Conservation (phyloP, 2,113 vertebrate species). For the Chamaetylas fuelleborni region DNA sequence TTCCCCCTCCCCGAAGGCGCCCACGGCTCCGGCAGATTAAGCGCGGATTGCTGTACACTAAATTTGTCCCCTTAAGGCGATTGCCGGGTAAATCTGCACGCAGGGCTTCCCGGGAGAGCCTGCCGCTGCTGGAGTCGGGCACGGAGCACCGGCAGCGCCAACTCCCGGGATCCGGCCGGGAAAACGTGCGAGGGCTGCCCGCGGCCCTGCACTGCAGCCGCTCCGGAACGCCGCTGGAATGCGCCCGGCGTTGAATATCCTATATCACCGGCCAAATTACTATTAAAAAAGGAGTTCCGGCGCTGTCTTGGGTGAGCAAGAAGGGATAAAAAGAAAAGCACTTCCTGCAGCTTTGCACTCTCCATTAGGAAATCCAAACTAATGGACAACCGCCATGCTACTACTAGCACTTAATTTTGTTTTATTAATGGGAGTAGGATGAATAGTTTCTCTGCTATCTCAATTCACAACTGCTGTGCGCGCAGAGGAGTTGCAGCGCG, state of each 20-base stretch:
- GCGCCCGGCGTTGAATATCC: accelerated
- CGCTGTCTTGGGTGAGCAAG: not conserved
- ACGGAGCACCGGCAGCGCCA: not conserved
- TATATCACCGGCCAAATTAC: accelerated
- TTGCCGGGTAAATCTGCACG: not conserved
- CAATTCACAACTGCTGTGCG: not conserved
- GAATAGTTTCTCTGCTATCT: not conserved
- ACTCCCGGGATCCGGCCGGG: not conserved
- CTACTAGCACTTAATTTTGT: not conserved
- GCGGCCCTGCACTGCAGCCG: not conserved
- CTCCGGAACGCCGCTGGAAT: not conserved
- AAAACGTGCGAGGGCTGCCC: not conserved
- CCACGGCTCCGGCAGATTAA: not conserved
- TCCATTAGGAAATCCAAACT: not conserved
- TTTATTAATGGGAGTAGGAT: not conserved
- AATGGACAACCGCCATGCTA: not conserved
- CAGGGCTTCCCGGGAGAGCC: not conserved
- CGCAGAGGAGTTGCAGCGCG: not conserved
- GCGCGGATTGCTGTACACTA: not conserved
- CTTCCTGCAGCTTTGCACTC: not conserved
- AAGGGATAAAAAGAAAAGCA: not conserved
- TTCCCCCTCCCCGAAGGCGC: not conserved
- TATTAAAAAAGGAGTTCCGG: not conserved
- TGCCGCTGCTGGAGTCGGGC: not conserved
- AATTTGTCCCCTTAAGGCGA: constrained; percentile 34